These are phyloP conservation scores for Pavo muticus DNA, from an alignment of 2,113 vertebrate species.

Conservation along the genomic window DNA sequence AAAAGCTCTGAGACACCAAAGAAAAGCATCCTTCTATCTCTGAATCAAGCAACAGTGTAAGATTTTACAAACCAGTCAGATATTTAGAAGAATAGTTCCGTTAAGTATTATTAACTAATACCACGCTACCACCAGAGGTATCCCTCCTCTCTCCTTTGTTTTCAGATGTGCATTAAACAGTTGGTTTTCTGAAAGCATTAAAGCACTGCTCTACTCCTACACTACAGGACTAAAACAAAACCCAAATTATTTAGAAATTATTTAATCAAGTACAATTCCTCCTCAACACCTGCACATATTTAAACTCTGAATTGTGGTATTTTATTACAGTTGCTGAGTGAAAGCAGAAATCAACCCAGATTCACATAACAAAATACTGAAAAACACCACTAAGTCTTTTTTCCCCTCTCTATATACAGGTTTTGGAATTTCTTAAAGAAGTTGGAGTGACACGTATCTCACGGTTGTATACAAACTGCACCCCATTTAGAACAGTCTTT, in stretches of 20 bases:
- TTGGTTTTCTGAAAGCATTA: not conserved
- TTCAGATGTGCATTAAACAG: not conserved
- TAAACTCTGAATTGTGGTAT: not conserved
- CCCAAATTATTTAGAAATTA: not conserved
- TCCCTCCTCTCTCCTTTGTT: not conserved
- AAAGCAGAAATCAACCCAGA: not conserved
- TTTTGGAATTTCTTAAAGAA: not conserved
- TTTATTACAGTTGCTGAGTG: not conserved
- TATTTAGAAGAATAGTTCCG: not conserved
- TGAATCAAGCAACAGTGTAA: not conserved
- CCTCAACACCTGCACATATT: not conserved
- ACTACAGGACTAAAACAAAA: not conserved
- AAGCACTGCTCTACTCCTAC: not conserved
- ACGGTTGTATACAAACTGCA: fast-evolving
- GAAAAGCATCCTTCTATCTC: not conserved
- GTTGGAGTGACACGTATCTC: not conserved
- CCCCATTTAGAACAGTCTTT: not conserved
- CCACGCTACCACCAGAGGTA: not conserved
- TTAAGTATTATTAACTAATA: not conserved
- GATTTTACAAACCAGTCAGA: not conserved
- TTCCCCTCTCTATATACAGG: not conserved
- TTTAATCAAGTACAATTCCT: not conserved
- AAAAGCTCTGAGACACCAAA: not conserved
- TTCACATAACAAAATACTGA: not conserved
- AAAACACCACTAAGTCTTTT: not conserved